Evolutionary conservation across 1,140 invertebrate genomes (phyloP), one percentile per base, ranked within the genome.

Genomic region (Drosophila tropicalis): DNA sequence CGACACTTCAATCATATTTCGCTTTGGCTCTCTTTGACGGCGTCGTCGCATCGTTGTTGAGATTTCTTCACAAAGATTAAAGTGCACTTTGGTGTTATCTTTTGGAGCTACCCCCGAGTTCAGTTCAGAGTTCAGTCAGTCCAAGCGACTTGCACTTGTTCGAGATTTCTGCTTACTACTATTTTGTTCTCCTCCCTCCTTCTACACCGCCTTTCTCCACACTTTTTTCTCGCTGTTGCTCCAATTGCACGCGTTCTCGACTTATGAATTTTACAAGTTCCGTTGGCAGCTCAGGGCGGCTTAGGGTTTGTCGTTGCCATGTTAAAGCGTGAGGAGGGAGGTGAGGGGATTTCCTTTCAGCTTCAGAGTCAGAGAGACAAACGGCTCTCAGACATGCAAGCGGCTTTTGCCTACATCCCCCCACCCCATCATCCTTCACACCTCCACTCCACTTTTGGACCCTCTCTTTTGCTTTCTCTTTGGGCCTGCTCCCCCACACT

Each of bases 241-340:
- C 65, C 83, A 87, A 86, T 87, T 87, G 83, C 64, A 86, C 61
- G 67, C 44, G 54, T 47, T 47, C 83, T 62, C 83, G 84, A 83
- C 82, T 86, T 86, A 86, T 86, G 83, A 87, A 87, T 87, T 86
- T 83, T 86, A 86, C 83, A 86, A 86, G 84, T 86, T 86, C 76
- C 79, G 84, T 68, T 87, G 82, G 65, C 62, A 83, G 68, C 73
- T 78, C 70, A 70, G 69, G 68, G 67, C 72, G 72, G 75, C 75
- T 82, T 82, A 75, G 67, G 56, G 62, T 87, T 76, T 82, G 65
- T 81, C 62, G 70, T 68, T 67, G 34, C 32, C 29, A 63, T 55
- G 17, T 34, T 54, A 60, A 6, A 13, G 17, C 12, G 57, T 29
- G 1, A 39, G 2, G 9, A 10, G 15, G 17, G 7, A 34, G 32